A percentile compares a stretch with the other conserved stretches of the same genome.
Evolutionary conservation across 2,797 vertebrate genomes (phyloP).

Genomic region (Columba guinea): DNA sequence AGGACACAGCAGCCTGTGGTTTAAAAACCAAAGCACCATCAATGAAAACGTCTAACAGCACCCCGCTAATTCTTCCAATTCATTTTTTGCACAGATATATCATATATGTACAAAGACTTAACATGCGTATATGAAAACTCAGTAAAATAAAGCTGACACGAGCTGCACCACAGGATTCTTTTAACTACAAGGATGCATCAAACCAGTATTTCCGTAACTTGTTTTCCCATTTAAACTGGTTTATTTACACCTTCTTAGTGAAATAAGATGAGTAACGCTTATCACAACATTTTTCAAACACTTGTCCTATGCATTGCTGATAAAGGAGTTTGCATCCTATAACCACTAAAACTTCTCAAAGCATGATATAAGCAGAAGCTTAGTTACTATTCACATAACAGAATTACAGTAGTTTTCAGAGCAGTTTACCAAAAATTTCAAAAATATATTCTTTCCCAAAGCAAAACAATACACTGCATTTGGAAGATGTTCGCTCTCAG

Average conservation of each 20-base stretch:
- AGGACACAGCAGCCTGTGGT: not conserved
- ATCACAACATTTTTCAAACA: not conserved
- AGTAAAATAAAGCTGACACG: not conserved
- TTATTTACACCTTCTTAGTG: not conserved
- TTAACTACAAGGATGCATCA: not conserved
- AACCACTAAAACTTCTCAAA: not conserved
- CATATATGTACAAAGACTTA: not conserved
- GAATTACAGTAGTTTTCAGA: not conserved
- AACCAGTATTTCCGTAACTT: not conserved
- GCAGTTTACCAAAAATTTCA: not conserved
- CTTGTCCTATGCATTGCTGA: not conserved
- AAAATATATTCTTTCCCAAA: not conserved
- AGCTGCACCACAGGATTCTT: not conserved
- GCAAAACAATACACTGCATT: not conserved
- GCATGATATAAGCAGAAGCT: not conserved
- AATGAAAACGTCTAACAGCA: not conserved
- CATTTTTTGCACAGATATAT: not conserved
- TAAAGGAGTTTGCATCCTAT: not conserved
- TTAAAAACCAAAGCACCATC: not conserved
- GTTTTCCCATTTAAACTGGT: not conserved
- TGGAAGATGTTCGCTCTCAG: not conserved
- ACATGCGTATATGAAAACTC: accelerated
- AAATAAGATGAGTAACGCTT: not conserved
- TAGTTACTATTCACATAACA: not conserved
- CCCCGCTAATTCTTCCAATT: not conserved